These are phyloP conservation scores for Caenorhabditis zanzibari DNA, from an alignment of 2,888 invertebrate genomes.

Conservation along the genomic window DNA sequence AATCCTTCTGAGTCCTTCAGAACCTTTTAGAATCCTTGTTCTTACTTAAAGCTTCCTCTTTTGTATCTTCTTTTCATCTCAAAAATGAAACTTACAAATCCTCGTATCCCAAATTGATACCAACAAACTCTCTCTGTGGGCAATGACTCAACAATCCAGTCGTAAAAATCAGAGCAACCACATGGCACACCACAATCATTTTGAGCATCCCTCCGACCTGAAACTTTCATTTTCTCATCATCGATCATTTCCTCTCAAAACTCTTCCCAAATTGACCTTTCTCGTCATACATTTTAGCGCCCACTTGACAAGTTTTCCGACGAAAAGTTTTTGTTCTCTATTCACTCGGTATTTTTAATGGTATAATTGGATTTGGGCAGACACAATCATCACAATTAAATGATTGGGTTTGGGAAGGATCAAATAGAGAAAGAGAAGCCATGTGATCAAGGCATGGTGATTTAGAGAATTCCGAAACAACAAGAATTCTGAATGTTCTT, in stretches of 20 bases:
- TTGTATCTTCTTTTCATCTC: background rate
- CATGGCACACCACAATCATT: conserved; percentile 82
- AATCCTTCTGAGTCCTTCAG: too few species aligned
- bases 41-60: too few species aligned
- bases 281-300: background rate
- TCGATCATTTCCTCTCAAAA: background rate
- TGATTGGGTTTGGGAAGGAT: conserved; percentile 23
- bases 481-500: conserved; percentile 21
- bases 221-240: conserved; percentile 16
- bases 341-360: conserved; percentile 26
- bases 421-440: conserved; percentile 38
- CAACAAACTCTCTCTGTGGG: conserved; percentile 81
- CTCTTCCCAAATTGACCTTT: conserved; percentile 26
- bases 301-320: conserved; percentile 39
- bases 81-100: conserved; percentile 63
- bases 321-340: conserved; percentile 38
- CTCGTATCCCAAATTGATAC: conserved; percentile 80
- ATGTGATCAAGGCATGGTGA: conserved; percentile 43
- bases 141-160: conserved; percentile 81
- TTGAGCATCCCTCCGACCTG: conserved; percentile 83
- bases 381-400: conserved; percentile 28
- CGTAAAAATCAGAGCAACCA: conserved; percentile 78
- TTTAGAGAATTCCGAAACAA: conserved; percentile 19
- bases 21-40: too few species aligned
- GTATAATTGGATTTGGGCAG: conserved; percentile 60